Evolutionary conservation across 2,888 invertebrate genomes (phyloP), one percentile per base, ranked within the genome.

Genomic region (Imbricaverruca yamaguchii): DNA sequence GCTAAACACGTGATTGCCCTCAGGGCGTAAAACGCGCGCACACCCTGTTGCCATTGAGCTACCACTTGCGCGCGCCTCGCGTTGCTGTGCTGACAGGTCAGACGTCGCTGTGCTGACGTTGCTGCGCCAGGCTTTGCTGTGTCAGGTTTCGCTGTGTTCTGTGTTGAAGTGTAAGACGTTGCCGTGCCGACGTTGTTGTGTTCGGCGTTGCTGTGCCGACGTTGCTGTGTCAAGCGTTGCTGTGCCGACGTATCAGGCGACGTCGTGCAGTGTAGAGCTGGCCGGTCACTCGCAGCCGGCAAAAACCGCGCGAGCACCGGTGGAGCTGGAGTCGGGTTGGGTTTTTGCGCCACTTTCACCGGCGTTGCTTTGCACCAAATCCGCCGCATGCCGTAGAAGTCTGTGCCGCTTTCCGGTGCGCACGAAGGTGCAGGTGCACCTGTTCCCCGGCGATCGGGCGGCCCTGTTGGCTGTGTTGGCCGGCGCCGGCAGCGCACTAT

Each of bases 341-440:
- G 25, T 15, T 69, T 69, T 69, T 69, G 15, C 69, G 13, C 69
- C 69, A 69, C 69, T 69, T 69, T 69, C 69, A 69, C 69, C 69
- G 25, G 67, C n/a, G 21, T n/a, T 39, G 63, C 21, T 63, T 21
- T 6, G n/a, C 7, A n/a, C n/a, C n/a, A 10, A n/a, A 39, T 39
- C 39, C 39, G 39, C 2, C 39, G 39, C 39, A 39, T 39, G 1
- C 39, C 4, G 39, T 39, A 39, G 39, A 1, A 39, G 39, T 39
- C 39, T 39, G 39, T 39, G 39, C 39, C 39, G 39, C 39, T 39
- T 21, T 6, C 6, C 21, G n/a, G 18, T 2, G 61, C 61, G 8
- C 11, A 13, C 8, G 63, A 10, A 21, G n/a, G 21, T 63, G 63
- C 21, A 63, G 63, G 15, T 21, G 18, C 21, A 18, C 18, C n/a